Evolutionary conservation across 92 coral and sea anemone species (phyloP).

Genomic region (Parazoanthus swiftii): DNA sequence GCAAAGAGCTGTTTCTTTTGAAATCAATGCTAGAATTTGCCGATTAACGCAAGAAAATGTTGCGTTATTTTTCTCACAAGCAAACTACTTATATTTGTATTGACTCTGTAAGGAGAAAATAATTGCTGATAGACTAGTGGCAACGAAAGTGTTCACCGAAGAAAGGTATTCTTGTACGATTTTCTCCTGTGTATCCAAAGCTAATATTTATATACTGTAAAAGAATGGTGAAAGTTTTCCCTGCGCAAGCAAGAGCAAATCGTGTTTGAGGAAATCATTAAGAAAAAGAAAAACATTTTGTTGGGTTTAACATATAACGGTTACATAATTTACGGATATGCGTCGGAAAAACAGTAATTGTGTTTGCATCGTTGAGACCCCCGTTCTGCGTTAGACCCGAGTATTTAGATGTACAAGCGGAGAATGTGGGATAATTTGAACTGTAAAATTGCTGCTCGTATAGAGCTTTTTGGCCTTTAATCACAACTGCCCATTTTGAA

Average conservation of each 20-base stretch:
- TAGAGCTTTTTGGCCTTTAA: background rate
- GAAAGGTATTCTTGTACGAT: background rate
- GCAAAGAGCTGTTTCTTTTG: background rate
- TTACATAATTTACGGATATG: background rate
- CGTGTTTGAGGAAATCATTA: background rate
- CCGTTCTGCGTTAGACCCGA: background rate
- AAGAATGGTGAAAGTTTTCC: background rate
- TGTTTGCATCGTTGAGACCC: background rate
- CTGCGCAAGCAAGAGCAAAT: background rate
- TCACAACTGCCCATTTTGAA: conserved; percentile 44
- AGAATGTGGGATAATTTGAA: background rate
- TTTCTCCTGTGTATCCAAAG: background rate
- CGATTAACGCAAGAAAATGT: too few species aligned
- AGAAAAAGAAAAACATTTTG: background rate
- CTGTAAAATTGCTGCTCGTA: conserved; percentile 5
- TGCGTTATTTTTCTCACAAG: background rate
- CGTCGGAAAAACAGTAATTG: background rate
- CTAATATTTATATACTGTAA: background rate
- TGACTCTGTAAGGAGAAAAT: background rate
- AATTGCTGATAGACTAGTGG: background rate
- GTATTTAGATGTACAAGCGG: background rate
- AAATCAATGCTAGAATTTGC: background rate
- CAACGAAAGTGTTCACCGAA: background rate
- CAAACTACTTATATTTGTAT: too few species aligned
- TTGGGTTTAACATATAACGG: background rate